Percentiles rank a stretch among this genome's conserved stretches.
Evolutionary conservation across 37 sponge, comb jelly and placozoan species (phyloP).

Genomic region (Cladorhizidae sp.): DNA sequence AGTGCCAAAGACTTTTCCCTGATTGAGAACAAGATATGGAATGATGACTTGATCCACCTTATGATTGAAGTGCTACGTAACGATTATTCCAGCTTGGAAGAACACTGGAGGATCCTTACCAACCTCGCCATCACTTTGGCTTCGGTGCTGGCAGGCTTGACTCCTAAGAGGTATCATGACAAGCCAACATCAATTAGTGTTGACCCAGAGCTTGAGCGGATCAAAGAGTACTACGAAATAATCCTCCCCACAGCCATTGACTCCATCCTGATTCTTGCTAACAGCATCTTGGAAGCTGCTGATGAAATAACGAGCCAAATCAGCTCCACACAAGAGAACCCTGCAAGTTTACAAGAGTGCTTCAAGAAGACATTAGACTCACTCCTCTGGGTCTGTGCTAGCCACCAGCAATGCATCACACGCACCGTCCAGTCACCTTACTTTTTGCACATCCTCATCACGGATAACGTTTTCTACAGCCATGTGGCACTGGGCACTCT

Average conservation of each 20-base stretch:
- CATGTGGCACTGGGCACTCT: constrained; percentile 15
- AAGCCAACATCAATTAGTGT: not conserved
- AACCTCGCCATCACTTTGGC: constrained; percentile 26
- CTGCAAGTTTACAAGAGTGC: constrained; percentile 12
- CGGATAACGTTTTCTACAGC: constrained; percentile 20
- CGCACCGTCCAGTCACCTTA: constrained; percentile 65
- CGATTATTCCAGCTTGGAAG: constrained; percentile 36
- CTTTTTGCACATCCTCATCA: constrained; percentile 59
- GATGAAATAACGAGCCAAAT: not conserved
- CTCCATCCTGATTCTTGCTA: constrained; percentile 63
- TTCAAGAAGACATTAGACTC: constrained; percentile 22
- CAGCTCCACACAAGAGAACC: not conserved
- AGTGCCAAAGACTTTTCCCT: not conserved
- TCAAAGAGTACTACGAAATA: constrained; percentile 56
- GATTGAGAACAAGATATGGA: constrained; percentile 49
- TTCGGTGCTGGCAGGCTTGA: constrained; percentile 18
- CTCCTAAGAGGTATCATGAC: not conserved
- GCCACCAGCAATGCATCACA: constrained; percentile 23
- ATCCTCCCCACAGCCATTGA: constrained; percentile 63
- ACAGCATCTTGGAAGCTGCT: constrained; percentile 28
- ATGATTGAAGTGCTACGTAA: constrained; percentile 54
- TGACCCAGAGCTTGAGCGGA: constrained; percentile 10
- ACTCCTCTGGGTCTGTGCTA: constrained; percentile 35
- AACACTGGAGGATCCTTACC: constrained; percentile 57
- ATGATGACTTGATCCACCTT: constrained; percentile 51